Evolutionary conservation across 2,888 invertebrate genomes (phyloP), one percentile per base, ranked within the genome.

Genomic region (Nemurella pictetii): DNA sequence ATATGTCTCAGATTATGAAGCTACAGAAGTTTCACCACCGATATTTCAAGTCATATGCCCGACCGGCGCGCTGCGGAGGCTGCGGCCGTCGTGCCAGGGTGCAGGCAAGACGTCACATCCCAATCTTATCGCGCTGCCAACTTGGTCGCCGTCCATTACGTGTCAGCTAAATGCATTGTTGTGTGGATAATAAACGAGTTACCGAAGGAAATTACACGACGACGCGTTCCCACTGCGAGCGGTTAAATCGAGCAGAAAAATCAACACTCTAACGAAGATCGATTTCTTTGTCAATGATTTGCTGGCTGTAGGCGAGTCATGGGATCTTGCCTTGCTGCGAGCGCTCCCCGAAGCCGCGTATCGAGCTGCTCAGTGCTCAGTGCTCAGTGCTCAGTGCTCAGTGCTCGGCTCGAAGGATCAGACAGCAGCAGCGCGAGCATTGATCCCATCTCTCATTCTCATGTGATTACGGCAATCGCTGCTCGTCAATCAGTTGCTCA

Each of bases 1-100:
- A 91, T 92, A 91, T 91, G 92, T 91, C 89, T 89, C 89, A 89
- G 90, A 90, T 90, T 55, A 90, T 80, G 80, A 73, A 81, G 78
- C 80, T 84, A 81, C 80, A 84, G 73, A 84, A 84, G 84, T 84
- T 84, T 84, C 84, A 80, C 84, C 84, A 84, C 82, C 72, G 29
- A 82, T 82, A 82, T 82, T 82, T 82, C 28, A 82, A 27, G 27
- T 27, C 72, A 12, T 72, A 12, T 7, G 36, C 72, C 30, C 78
- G 26, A 29, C 26, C 78, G 30, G 28, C 29, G 55, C 55, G 3
- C 32, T 3, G 5, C 2, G 73, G 73, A n/a, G 73, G 25, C 75
- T n/a, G 0, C 75, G 28, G 25, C 28, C 9, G 9, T 9, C 9
- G 29, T 0, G 78, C 28, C 9, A 55, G 29, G 26, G 25, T 25